Evolutionary conservation across 2,113 vertebrate genomes (phyloP).

Genomic region (Tragulus kanchil): DNA sequence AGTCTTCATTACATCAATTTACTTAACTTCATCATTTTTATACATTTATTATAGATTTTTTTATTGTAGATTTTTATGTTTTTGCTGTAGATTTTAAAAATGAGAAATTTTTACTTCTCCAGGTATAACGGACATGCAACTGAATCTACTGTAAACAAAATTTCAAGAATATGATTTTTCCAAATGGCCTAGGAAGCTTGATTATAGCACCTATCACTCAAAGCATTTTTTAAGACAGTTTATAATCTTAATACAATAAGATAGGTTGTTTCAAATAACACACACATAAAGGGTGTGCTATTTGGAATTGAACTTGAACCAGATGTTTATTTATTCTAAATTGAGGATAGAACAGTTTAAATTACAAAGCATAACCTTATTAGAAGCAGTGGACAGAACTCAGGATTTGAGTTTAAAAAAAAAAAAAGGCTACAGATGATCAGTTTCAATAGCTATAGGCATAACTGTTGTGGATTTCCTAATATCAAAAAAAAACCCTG

Average conservation of each 20-base stretch:
- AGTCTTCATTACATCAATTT: background rate
- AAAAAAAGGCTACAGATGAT: background rate
- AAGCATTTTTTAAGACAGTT: conserved; percentile 12
- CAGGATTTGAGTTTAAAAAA: background rate
- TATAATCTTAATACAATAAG: conserved; percentile 14
- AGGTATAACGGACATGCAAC: background rate
- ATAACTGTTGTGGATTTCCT: background rate
- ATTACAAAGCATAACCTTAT: background rate
- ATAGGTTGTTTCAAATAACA: background rate
- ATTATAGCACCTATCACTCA: background rate
- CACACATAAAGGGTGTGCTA: background rate
- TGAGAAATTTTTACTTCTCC: background rate
- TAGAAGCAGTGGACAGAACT: conserved; percentile 25
- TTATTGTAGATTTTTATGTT: background rate
- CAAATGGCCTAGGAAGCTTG: conserved; percentile 1
- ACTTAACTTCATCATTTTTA: background rate
- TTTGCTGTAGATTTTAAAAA: background rate
- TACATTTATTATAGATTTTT: background rate
- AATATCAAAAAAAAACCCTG: background rate
- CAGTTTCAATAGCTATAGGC: background rate
- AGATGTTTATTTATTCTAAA: background rate
- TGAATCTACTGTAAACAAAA: conserved; percentile 45
- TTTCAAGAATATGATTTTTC: conserved; percentile 10
- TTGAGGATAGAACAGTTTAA: background rate
- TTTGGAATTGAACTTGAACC: conserved; percentile 9